Conservation (phyloP, 2,888 invertebrate genomes). For the Tetranychus truncatus region DNA sequence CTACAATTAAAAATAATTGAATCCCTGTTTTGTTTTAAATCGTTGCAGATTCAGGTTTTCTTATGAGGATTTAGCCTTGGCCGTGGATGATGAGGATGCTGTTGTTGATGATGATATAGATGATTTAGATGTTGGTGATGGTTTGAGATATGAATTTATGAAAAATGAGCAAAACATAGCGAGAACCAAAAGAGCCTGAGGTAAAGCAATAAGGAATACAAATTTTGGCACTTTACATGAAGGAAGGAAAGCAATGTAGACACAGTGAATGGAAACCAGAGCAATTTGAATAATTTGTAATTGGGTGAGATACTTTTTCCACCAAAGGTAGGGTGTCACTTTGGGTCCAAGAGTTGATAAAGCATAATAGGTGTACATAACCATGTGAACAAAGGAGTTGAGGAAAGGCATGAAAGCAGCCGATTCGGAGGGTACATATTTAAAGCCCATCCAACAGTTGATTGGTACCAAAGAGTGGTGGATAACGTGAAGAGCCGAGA, state of each 20-base stretch:
- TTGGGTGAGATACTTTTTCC: slow-evolving; percentile 28
- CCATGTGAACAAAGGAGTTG: slow-evolving; percentile 26
- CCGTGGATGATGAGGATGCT: not conserved
- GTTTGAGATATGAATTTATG: slow-evolving; percentile 11
- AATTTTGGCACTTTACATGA: slow-evolving; percentile 13
- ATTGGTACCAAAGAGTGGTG: slow-evolving; percentile 24
- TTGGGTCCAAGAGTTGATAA: slow-evolving; percentile 24
- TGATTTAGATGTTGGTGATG: not conserved
- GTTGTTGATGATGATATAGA: not conserved
- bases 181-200: slow-evolving; percentile 7
- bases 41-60: not conserved
- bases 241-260: slow-evolving; percentile 9
- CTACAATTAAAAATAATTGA: too few relatives aligned
- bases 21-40: too few relatives aligned
- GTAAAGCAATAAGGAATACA: slow-evolving; percentile 10
- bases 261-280: slow-evolving; percentile 11
- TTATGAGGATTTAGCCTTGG: not conserved
- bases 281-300: slow-evolving; percentile 27
- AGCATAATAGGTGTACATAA: slow-evolving; percentile 23
- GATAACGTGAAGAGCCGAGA: slow-evolving; percentile 25
- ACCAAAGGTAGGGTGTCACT: slow-evolving; percentile 26
- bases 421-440: slow-evolving; percentile 24
- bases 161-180: slow-evolving; percentile 13
- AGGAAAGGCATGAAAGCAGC: slow-evolving; percentile 26
- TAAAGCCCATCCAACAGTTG: slow-evolving; percentile 22